Base-by-base conservation (phyloP, 2,888 invertebrate genomes). In the Lepeophtheirus nordmannii region DNA sequence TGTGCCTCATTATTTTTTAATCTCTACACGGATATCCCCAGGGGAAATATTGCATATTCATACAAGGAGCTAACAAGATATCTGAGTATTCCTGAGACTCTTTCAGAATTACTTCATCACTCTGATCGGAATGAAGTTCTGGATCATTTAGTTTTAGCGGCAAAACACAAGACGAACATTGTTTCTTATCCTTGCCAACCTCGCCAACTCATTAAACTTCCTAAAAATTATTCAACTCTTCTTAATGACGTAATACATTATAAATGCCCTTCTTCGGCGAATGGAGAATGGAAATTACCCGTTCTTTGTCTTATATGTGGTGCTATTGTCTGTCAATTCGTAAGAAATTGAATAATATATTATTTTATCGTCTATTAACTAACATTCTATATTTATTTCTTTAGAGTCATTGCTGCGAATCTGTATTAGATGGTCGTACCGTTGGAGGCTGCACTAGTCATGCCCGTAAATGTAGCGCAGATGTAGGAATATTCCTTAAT, bases 401-500 rank as follows among this genome's bases (percentile, higher is more conserved):
- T 53, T 53, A 63, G 63, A 53, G 30, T 56, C 38, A 56, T n/a
- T 63, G 63, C 9, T 63, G 63, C 22, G 23, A 56, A 37, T 37
- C 12, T 20, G 56, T 46, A 20, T 14, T 63, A 14, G 38, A 38
- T 53, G 22, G 53, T 12, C 46, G 20, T 1, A 63, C 20, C 10
- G 40, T 38, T 9, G 63, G 63, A 14, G 63, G 53, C 8, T 63
- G 63, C 37, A 63, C 46, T 12, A 30, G 20, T 63, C 63, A 63
- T 56, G 30, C 56, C 53, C 14, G 56, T 10, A 63, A 56, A 22
- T 63, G 63, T 37, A 38, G 63, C 23, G 53, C 53, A 23, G 63
- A 63, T 37, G 53, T 56, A 23, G 63, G 63, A 11, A 46, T 63
- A 46, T 63, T 63, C 37, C 22, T 63, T n/a, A 63, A 63, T 20